phyloP scores from a whole-genome alignment of 2,888 invertebrate genomes.

The Spicauda simplicius region DNA sequence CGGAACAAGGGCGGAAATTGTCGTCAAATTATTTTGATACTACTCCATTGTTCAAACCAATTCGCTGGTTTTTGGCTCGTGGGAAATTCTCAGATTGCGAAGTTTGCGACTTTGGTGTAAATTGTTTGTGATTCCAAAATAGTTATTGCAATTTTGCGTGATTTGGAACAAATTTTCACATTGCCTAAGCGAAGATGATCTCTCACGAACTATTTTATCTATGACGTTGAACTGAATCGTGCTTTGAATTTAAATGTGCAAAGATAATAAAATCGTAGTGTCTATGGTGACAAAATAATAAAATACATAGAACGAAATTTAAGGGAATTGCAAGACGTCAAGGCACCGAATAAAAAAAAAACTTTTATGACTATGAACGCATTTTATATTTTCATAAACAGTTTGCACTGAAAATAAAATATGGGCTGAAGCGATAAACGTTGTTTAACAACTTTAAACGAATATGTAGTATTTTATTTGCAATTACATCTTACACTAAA shows the following conservation, averaged over 20 bases:
- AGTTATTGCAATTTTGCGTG: slow-evolving; percentile 19
- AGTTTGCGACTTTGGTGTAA: slow-evolving; percentile 20
- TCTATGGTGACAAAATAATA: background rate
- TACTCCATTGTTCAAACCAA: slow-evolving; percentile 26
- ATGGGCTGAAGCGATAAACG: too few species aligned
- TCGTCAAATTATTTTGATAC: slow-evolving; percentile 30
- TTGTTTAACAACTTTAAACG: too few species aligned
- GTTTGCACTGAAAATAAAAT: too few species aligned
- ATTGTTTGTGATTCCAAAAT: slow-evolving; percentile 25
- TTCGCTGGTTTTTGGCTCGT: slow-evolving; percentile 23
- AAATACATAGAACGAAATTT: too few species aligned
- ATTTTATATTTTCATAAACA: too few species aligned
- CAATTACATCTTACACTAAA: too few species aligned
- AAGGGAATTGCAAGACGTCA: too few species aligned
- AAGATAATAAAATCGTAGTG: background rate
- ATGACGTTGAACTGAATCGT: slow-evolving; percentile 15
- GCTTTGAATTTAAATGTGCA: slow-evolving; percentile 26
- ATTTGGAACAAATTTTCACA: slow-evolving; percentile 14
- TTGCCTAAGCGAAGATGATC: slow-evolving; percentile 15
- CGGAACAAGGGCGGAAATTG: slow-evolving; percentile 25
- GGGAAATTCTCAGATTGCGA: slow-evolving; percentile 20
- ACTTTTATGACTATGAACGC: too few species aligned
- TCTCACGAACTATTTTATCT: slow-evolving; percentile 28
- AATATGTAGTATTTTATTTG: too few species aligned
- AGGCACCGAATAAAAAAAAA: background rate